phyloP scores from a whole-genome alignment of 2,888 invertebrate species.

The Salticus scenicus region DNA sequence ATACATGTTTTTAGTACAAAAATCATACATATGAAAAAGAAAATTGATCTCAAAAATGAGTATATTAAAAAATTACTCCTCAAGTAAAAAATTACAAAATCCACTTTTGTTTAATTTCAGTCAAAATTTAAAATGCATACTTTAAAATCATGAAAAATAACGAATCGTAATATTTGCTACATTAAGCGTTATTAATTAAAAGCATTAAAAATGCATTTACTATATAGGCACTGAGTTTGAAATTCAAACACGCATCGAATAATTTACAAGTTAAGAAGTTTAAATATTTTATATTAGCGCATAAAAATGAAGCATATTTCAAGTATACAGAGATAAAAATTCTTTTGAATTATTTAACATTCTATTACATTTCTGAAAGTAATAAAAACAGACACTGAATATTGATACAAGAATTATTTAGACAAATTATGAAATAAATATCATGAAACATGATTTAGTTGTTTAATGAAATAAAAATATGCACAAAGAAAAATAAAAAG shows the following conservation, averaged over 20 bases:
- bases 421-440: too few species aligned
- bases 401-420: too few species aligned
- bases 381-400: too few species aligned
- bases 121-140: not conserved
- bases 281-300: not conserved
- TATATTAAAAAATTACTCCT: conserved; percentile 2
- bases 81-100: conserved; percentile 14
- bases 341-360: too few species aligned
- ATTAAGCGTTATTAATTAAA: not conserved
- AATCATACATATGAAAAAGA: conserved; percentile 32
- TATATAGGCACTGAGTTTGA: conserved; percentile 11
- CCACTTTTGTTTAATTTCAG: not conserved
- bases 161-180: not conserved
- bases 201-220: not conserved
- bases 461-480: too few species aligned
- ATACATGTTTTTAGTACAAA: conserved; percentile 40
- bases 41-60: conserved; percentile 14
- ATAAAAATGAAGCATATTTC: not conserved
- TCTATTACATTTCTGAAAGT: too few species aligned
- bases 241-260: not conserved
- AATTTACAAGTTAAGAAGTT: not conserved
- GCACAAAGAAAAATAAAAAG: too few species aligned
- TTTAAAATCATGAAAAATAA: not conserved
- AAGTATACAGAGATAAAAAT: not conserved
- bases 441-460: too few species aligned